These are phyloP conservation scores for Empidonax alnorum DNA, from an alignment of 2,113 vertebrate species.

Conservation along the genomic window DNA sequence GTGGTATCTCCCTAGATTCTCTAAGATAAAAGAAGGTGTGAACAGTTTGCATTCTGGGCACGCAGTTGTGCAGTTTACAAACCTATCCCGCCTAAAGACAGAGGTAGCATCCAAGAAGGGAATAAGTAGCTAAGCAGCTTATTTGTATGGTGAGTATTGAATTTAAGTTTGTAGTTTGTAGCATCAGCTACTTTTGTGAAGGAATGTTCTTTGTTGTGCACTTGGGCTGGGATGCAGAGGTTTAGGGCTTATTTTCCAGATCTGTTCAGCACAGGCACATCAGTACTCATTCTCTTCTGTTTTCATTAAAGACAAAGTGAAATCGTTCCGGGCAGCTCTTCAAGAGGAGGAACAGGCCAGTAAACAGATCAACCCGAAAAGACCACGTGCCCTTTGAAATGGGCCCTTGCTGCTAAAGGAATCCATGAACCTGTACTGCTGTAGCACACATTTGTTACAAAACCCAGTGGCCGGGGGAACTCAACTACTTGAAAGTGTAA, in stretches of 20 bases:
- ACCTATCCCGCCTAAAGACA: neutral
- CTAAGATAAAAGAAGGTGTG: neutral
- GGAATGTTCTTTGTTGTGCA: neutral
- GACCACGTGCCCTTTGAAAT: constrained; percentile 90
- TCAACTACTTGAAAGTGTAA: constrained; percentile 76
- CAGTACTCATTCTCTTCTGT: neutral
- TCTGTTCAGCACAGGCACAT: neutral
- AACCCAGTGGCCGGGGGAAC: constrained; percentile 69
- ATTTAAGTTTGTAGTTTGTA: neutral
- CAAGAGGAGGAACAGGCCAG: constrained; percentile 98
- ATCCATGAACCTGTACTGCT: constrained; percentile 64
- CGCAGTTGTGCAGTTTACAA: neutral
- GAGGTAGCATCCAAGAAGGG: neutral
- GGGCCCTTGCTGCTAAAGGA: constrained; percentile 69
- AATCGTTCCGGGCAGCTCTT: constrained; percentile 92
- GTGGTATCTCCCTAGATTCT: neutral
- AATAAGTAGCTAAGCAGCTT: constrained; percentile 1
- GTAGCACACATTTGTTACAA: constrained; percentile 71
- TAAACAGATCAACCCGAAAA: constrained; percentile 97
- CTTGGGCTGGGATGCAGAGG: neutral
- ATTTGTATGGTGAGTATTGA: neutral
- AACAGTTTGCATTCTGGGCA: neutral
- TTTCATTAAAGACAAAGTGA: constrained; percentile 90
- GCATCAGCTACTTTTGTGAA: neutral
- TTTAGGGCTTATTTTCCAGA: neutral